Base-by-base conservation (phyloP, 2,888 invertebrate genomes). In the Sabatieria punctata region DNA sequence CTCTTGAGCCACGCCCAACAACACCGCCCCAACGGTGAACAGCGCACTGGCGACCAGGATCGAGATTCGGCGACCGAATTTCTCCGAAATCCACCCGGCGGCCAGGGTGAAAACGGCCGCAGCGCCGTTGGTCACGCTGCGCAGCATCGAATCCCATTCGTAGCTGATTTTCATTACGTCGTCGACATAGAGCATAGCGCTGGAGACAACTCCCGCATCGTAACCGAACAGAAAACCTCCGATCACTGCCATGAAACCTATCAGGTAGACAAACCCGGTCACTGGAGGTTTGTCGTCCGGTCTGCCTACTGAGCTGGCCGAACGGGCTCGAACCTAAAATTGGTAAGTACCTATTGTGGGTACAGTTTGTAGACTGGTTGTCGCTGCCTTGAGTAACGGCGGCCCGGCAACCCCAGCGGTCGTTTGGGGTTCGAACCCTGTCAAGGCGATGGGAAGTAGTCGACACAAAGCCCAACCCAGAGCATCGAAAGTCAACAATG, bases 211-310 rank as follows among this genome's bases (percentile, higher is more conserved):
- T 6, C 74, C 74, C 0, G 75, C 75, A 55, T 75, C 75, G 58
- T 75, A 75, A 15, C 75, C 75, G 57, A 75, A 75, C 23, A 73
- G 61, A 55, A 73, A 72, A 1, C 73, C 72, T 2, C 73, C 72
- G 13, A 71, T 59, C 38, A 69, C 69, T 13, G 71, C 65, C 43
- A 71, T 58, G 49, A 65, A n/a, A 3, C n/a, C 41, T n/a, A 41
- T n/a, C 3, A 4, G n/a, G 4, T 18, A 41, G 13, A 26, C 27
- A 18, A 25, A 41, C 8, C 27, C 13, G 13, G 24, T 23, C 11
- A 27, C 26, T 4, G 22, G 8, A n/a, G 40, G 40, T 40, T 40
- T n/a, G n/a, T n/a, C n/a, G n/a, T n/a, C n/a, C n/a, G n/a, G n/a
- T n/a, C n/a, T n/a, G n/a, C n/a, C n/a, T n/a, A n/a, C n/a, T n/a